These are phyloP conservation scores for Pocillopora verrucosa DNA, from an alignment of 64 coral and sea anemone species.

Conservation along the genomic window DNA sequence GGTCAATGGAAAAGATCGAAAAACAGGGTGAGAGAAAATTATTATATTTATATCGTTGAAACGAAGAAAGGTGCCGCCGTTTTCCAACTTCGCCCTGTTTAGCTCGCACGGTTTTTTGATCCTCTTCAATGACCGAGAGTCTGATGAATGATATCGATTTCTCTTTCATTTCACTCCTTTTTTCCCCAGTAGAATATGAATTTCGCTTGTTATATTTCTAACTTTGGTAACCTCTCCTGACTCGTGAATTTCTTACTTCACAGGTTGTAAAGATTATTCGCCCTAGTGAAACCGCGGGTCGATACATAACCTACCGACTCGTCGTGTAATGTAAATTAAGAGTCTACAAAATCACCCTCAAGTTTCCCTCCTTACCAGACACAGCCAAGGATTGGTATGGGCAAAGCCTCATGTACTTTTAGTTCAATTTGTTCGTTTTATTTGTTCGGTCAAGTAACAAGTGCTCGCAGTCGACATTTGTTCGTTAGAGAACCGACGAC, in stretches of 20 bases:
- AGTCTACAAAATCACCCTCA: not conserved
- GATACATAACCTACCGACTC: conserved; percentile 96
- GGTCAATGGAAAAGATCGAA: too few relatives aligned
- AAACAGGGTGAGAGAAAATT: too few relatives aligned
- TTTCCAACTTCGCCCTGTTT: too few relatives aligned
- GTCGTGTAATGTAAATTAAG: conserved; percentile 59
- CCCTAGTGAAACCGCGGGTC: conserved; percentile 91
- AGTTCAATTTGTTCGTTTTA: not conserved
- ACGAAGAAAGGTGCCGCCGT: too few relatives aligned
- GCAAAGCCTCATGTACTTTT: not conserved
- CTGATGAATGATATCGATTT: too few relatives aligned
- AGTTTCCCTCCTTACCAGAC: not conserved
- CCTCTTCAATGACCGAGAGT: too few relatives aligned
- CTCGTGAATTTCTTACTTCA: not conserved
- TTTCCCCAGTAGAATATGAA: too few relatives aligned
- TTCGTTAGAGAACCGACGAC: not conserved
- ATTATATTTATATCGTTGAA: too few relatives aligned
- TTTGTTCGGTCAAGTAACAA: not conserved
- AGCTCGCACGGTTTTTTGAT: too few relatives aligned
- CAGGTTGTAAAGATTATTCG: conserved; percentile 96
- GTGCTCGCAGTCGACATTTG: not conserved
- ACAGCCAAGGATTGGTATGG: not conserved
- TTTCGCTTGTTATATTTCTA: not conserved
- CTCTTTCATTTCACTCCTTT: too few relatives aligned
- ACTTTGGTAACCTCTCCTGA: too few relatives aligned